Base-by-base conservation (phyloP, 2,888 invertebrate species). In the Andrena hattorfiana region DNA sequence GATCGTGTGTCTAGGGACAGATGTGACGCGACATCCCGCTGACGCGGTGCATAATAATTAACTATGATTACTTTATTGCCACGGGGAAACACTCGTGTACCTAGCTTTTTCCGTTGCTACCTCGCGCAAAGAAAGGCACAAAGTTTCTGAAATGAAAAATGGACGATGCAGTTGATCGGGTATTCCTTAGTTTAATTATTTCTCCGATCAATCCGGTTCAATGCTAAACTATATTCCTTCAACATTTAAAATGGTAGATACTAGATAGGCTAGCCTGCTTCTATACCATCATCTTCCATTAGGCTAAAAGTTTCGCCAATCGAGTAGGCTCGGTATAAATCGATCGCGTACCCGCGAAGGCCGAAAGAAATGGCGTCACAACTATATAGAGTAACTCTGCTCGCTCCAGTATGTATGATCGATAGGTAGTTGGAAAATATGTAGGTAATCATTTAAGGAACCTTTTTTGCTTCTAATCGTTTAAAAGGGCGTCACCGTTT, bases 281-380 rank as follows among this genome's bases (percentile, higher is more conserved):
- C 16, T 49, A 28, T 54, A 32, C 26, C n/a, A 16, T 51, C n/a
- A 16, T 51, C 49, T 42, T 28, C 20, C 23, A 59, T 28, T 20
- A 8, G 48, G 70, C 16, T 75, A 32, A 80, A 82, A 75, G 80
- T 82, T 80, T 82, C 80, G 75, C 59, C 71, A 51, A 80, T 75
- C 16, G 51, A 64, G 71, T 51, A 75, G 67, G 67, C 75, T 71
- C 16, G 71, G 42, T 56, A 59, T 63, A 70, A 76, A 82, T 82
- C 82, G 82, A 82, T 82, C 80, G 80, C 62, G 30, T 28, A 26
- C 67, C 56, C 32, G 56, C n/a, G 82, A 75, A 80, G 80, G 82
- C 75, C 80, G 80, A 75, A 82, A 82, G 71, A 80, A 82, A 80
- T 63, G 63, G 62, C 82, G 62, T 56, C 75, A 80, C 49, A 82